A percentile compares a stretch with the other conserved stretches of the same genome.
These are phyloP conservation scores for Gymnobelideus leadbeateri DNA, from an alignment of 2,113 vertebrate species.

Conservation along the genomic window DNA sequence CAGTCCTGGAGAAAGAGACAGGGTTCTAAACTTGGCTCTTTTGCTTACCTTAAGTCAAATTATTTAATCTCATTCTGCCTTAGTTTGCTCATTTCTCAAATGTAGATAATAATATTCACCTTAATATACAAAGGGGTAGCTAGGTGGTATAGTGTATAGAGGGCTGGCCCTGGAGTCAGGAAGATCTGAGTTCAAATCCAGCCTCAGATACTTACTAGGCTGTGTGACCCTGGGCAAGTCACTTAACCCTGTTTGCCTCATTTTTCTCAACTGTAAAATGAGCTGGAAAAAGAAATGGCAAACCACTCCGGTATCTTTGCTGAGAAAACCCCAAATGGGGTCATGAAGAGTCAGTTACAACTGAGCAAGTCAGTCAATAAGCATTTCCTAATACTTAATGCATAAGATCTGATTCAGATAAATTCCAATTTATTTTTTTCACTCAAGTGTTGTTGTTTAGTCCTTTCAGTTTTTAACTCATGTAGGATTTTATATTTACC, in stretches of 20 bases:
- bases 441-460: too few relatives aligned
- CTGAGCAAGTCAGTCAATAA: background rate
- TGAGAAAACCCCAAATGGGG: background rate
- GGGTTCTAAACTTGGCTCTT: background rate
- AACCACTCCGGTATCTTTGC: background rate
- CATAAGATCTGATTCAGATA: background rate
- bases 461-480: background rate
- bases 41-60: background rate
- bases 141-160: background rate
- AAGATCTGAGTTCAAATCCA: background rate
- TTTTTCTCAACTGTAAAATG: slow-evolving; percentile 16
- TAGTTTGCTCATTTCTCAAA: background rate
- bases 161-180: background rate
- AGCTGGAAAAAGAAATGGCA: background rate
- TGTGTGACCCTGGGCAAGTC: background rate
- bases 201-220: background rate
- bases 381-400: background rate
- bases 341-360: background rate
- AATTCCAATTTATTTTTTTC: background rate
- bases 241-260: background rate
- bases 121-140: background rate
- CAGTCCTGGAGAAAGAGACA: background rate
- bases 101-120: background rate
- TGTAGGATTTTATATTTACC: too few relatives aligned
- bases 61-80: background rate